These are phyloP conservation scores for Antedon bifida DNA, from an alignment of 35 echinoderm and acorn worm genomes.

Conservation along the genomic window DNA sequence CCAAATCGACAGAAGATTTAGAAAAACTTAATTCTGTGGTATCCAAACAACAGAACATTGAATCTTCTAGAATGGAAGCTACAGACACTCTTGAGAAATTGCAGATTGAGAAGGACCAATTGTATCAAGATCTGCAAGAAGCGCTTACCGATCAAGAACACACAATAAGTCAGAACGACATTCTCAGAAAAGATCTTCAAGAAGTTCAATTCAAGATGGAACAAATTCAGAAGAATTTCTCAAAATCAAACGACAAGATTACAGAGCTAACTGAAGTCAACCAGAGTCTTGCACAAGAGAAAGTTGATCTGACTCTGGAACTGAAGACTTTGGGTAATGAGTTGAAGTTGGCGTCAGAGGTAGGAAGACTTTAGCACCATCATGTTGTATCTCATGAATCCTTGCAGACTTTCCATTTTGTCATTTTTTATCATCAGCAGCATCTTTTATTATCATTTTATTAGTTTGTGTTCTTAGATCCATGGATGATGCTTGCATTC, in stretches of 20 bases:
- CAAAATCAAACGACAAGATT: background rate
- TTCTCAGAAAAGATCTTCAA: slow-evolving; percentile 12
- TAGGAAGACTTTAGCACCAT: background rate
- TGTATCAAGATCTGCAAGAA: background rate
- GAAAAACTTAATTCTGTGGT: background rate
- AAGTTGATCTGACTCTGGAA: background rate
- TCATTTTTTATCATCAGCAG: no score
- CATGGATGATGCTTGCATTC: no score
- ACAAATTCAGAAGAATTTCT: background rate
- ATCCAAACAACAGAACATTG: background rate
- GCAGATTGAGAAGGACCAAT: background rate
- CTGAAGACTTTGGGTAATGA: slow-evolving; percentile 24
- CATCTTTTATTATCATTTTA: no score
- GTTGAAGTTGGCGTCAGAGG: background rate
- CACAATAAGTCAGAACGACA: background rate
- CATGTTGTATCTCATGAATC: no score
- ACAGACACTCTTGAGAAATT: background rate
- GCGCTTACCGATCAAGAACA: background rate
- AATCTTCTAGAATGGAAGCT: background rate
- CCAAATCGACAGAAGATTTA: background rate
- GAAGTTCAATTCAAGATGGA: slow-evolving; percentile 12
- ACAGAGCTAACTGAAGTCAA: background rate
- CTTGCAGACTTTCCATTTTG: no score
- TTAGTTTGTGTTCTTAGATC: no score
- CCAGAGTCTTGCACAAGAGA: background rate